Base-by-base conservation (phyloP, 2,888 invertebrate genomes). In the Ischnura elegans region DNA sequence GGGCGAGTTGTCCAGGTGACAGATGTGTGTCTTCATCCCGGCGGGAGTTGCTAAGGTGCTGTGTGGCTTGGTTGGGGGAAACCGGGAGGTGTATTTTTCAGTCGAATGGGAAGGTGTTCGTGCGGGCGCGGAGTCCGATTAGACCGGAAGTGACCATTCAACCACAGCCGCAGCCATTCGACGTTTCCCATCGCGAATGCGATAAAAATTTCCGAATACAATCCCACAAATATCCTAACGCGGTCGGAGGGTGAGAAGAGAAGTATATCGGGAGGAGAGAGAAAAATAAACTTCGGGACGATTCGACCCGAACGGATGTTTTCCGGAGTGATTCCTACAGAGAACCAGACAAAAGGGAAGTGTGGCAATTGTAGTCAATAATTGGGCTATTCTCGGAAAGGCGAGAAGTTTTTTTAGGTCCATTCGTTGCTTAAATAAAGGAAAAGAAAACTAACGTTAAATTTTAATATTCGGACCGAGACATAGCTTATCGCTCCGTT, bases 21-120 rank as follows among this genome's bases (percentile, higher is more conserved):
- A 90, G 90, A 90, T 90, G 90, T 10, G 66, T 55, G 61, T 90
- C 90, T 43, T n/a, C 51, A 19, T 90, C 90, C n/a, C 45, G 76
- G 36, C n/a, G 36, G 90, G 55, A 90, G 90, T 42, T 43, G 43
- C 36, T 76, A 3, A 13, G 76, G 76, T 36, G 36, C 4, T 51
- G 51, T 19, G 16, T 51, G 51, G 0, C 51, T 13, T 1, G 51
- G 47, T 47, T 47, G 51, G 19, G 51, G n/a, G 13, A 51, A 51
- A 51, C 2, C 0, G 51, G 19, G 51, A 2, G 51, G 51, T 13
- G 47, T 51, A 2, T 51, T 51, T 51, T 51, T 51, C 51, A n/a
- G 19, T 19, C 51, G 51, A 10, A 51, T 13, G 51, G 8, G 51
- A 2, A 25, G 76, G n/a, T 36, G 76, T 29, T 8, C n/a, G n/a